These are phyloP conservation scores for Chlamydotis undulata DNA, from an alignment of 2,113 vertebrate genomes.

Conservation along the genomic window DNA sequence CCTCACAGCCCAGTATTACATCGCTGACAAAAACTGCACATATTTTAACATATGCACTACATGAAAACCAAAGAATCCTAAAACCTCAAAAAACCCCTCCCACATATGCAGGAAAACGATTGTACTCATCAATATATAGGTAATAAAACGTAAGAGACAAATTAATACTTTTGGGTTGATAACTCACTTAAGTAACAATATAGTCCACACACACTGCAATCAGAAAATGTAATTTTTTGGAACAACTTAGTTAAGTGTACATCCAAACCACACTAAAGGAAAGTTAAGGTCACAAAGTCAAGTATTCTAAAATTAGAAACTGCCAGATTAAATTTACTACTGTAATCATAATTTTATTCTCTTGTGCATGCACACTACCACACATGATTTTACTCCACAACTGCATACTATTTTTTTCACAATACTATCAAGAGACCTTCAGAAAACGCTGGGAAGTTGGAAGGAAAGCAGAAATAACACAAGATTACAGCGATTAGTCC, in stretches of 20 bases:
- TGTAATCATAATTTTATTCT: not conserved
- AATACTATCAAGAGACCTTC: not conserved
- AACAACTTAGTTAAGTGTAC: not conserved
- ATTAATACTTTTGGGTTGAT: not conserved
- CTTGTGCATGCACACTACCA: not conserved
- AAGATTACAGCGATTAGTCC: not conserved
- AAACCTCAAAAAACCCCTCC: not conserved
- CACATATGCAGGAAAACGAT: not conserved
- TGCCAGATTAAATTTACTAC: constrained; percentile 5
- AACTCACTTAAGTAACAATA: not conserved
- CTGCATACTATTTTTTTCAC: not conserved
- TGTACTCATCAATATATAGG: not conserved
- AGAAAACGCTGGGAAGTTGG: not conserved
- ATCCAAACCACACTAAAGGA: not conserved
- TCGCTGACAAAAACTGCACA: not conserved
- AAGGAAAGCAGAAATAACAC: constrained; percentile 21
- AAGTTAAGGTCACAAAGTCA: not conserved
- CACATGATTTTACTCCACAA: not conserved
- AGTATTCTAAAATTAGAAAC: not conserved
- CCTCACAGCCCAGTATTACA: not conserved
- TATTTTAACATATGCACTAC: not conserved
- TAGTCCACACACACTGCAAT: not conserved
- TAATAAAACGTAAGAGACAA: not conserved
- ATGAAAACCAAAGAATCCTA: not conserved
- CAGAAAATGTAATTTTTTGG: not conserved